Conservation (phyloP, 2,888 invertebrate species). For the Drosophila subquinaria region DNA sequence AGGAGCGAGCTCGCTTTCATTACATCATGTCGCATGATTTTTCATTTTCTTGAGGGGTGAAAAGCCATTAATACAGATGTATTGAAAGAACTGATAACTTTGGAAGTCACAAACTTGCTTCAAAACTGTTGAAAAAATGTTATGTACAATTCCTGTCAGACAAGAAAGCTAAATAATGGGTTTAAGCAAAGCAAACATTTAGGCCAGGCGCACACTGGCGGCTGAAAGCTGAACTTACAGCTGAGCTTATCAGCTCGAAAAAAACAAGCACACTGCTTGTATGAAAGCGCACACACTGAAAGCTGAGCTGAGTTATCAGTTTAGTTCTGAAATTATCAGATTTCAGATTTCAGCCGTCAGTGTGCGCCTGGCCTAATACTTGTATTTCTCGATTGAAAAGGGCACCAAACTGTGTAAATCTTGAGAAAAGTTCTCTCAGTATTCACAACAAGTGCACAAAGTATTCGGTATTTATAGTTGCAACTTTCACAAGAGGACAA, state of each 20-base stretch:
- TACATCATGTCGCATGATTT: slow-evolving; percentile 40
- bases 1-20: slow-evolving; percentile 32
- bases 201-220: no score
- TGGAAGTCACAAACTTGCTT: neutral
- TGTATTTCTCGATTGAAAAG: neutral
- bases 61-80: neutral
- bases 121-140: neutral
- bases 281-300: no score
- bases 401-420: neutral
- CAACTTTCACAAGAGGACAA: slow-evolving; percentile 6
- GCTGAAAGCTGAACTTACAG: no score
- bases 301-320: no score
- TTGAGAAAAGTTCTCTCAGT: slow-evolving; percentile 1
- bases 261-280: no score
- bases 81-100: neutral
- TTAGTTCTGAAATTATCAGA: no score
- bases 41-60: slow-evolving; percentile 8
- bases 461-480: neutral
- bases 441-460: slow-evolving; percentile 1
- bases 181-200: neutral
- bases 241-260: no score
- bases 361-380: no score
- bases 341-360: no score
- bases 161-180: neutral
- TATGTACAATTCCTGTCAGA: neutral